Conservation (phyloP, 2,113 vertebrate species). For the Baryphthengus martii region DNA sequence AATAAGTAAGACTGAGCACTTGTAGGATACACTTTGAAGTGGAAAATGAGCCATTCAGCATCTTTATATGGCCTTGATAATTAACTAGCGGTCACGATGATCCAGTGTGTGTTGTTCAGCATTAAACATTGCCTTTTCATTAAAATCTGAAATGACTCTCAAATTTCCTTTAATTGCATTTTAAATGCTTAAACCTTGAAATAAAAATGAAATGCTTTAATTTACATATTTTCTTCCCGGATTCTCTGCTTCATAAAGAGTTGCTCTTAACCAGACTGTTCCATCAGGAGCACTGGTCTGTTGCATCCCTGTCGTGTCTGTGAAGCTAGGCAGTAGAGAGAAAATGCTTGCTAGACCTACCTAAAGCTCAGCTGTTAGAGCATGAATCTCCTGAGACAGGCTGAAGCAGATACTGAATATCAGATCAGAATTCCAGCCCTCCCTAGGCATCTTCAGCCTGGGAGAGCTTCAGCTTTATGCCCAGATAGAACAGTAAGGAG, state of each 20-base stretch:
- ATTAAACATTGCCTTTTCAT: not conserved
- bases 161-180: not conserved
- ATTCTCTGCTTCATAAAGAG: not conserved
- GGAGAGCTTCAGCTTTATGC: not conserved
- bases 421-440: not conserved
- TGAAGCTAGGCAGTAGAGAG: not conserved
- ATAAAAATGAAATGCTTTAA: not conserved
- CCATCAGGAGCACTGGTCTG: not conserved
- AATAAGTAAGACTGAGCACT: not conserved
- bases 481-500: not conserved
- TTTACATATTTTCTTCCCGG: not conserved
- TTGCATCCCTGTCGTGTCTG: not conserved
- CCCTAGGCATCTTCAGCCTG: not conserved
- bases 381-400: not conserved
- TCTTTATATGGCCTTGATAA: not conserved
- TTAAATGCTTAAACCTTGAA: not conserved
- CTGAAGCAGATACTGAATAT: not conserved
- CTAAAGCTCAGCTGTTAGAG: not conserved
- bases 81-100: not conserved
- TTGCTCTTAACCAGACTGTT: not conserved
- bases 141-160: not conserved
- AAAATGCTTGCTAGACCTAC: not conserved
- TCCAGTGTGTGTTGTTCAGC: not conserved
- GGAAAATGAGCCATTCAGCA: not conserved
- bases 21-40: not conserved